Conservation (phyloP, 2,888 invertebrate genomes). For the Anoplius nigerrimus region DNA sequence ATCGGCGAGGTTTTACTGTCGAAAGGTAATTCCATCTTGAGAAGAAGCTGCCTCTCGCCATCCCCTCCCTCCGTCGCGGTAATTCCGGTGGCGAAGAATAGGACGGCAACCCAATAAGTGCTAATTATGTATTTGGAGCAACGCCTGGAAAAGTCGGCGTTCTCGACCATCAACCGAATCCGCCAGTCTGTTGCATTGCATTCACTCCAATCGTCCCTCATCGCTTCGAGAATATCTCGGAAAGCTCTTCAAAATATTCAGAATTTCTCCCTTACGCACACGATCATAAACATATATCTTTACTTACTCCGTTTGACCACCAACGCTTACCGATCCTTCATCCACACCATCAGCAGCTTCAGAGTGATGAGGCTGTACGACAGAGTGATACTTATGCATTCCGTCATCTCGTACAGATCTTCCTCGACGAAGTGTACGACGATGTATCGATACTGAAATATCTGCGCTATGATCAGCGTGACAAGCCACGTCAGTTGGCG, state of each 20-base stretch:
- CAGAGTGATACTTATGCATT: constrained; percentile 31
- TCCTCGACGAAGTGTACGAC: constrained; percentile 14
- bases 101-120: background rate
- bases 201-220: background rate
- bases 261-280: too few species aligned
- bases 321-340: constrained; percentile 32
- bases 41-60: background rate
- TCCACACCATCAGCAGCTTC: constrained; percentile 37
- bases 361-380: constrained; percentile 34
- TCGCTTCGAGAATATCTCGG: background rate
- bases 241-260: too few species aligned
- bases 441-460: constrained; percentile 40
- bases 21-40: constrained; percentile 6
- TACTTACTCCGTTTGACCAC: too few species aligned
- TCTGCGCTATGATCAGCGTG: constrained; percentile 4
- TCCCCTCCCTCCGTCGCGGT: background rate
- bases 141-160: background rate
- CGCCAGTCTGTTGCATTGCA: background rate
- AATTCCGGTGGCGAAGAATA: background rate
- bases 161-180: background rate
- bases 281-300: too few species aligned
- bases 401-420: constrained; percentile 29
- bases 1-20: constrained; percentile 4
- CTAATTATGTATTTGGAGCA: background rate
- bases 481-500: constrained; percentile 21